phyloP scores from a whole-genome alignment of 2,888 invertebrate species.

The Drosophila fulvimacula region DNA sequence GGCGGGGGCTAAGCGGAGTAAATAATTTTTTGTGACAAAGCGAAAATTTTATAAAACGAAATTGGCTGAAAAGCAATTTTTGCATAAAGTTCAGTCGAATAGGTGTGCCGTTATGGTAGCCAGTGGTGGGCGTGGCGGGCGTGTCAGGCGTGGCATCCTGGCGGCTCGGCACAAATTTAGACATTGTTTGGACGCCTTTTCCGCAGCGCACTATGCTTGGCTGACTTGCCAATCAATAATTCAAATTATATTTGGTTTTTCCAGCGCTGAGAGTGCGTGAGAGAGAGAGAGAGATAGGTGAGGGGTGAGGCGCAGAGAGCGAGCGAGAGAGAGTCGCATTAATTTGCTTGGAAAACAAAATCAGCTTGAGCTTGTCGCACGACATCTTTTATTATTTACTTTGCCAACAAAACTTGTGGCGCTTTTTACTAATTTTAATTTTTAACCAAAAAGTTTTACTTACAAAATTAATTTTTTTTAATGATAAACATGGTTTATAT shows the following conservation, averaged over 20 bases:
- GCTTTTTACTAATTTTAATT: background rate
- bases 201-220: constrained; percentile 53
- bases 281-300: background rate
- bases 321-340: constrained; percentile 24
- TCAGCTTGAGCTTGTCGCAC: constrained; percentile 55
- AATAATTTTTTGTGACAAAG: constrained; percentile 38
- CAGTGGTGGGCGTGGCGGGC: background rate
- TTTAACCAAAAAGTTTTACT: constrained; percentile 2
- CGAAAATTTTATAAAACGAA: constrained; percentile 66
- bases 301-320: too few relatives aligned
- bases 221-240: constrained; percentile 71
- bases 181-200: constrained; percentile 51
- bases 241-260: constrained; percentile 71
- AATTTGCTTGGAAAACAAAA: constrained; percentile 50
- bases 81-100: constrained; percentile 55
- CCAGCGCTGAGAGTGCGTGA: background rate
- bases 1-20: background rate
- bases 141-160: constrained; percentile 49
- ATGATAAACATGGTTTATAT: background rate
- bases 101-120: constrained; percentile 48
- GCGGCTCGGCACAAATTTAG: constrained; percentile 69
- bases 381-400: constrained; percentile 36
- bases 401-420: constrained; percentile 20
- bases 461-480: background rate
- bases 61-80: constrained; percentile 71